Conservation (phyloP, 2,113 vertebrate genomes). For the Carollia perspicillata region DNA sequence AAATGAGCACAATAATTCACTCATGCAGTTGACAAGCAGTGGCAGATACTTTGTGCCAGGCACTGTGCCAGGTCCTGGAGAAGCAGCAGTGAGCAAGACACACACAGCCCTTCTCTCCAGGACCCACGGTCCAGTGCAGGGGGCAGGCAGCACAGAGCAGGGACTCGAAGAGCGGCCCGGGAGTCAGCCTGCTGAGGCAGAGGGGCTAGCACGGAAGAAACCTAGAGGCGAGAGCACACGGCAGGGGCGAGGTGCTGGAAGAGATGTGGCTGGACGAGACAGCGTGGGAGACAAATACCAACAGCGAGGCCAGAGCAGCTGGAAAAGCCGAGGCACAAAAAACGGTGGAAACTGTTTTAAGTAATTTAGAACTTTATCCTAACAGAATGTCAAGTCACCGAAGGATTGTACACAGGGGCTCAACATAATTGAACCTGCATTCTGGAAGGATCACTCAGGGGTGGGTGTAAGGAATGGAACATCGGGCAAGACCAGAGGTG, state of each 20-base stretch:
- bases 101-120: not conserved
- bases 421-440: not conserved
- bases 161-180: not conserved
- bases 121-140: not conserved
- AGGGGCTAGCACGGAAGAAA: not conserved
- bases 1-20: constrained; percentile 20
- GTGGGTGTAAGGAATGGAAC: not conserved
- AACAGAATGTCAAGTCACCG: not conserved
- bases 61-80: not conserved
- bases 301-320: not conserved
- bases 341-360: not conserved
- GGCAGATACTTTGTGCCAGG: not conserved
- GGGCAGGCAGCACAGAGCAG: not conserved
- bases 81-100: not conserved
- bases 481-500: not conserved
- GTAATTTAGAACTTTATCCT: not conserved
- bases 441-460: not conserved
- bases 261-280: not conserved
- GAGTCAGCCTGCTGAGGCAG: not conserved
- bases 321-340: not conserved
- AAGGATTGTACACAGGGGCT: not conserved
- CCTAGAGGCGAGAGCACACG: not conserved
- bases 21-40: constrained; percentile 13
- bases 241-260: not conserved
- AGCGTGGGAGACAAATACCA: not conserved